Conservation (phyloP, 2,888 invertebrate genomes). For the Abrostola tripartita region DNA sequence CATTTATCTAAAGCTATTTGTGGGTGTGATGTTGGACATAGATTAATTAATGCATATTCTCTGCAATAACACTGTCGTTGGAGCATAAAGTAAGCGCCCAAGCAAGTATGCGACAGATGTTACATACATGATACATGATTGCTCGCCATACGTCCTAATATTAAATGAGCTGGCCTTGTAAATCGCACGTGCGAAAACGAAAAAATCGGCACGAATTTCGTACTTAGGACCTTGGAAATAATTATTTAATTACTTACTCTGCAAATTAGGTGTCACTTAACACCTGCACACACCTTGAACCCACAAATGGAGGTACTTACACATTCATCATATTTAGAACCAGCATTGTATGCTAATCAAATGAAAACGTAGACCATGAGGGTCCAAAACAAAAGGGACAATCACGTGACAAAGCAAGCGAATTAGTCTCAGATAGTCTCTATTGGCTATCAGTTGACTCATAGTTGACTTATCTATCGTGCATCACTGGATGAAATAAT, state of each 20-base stretch:
- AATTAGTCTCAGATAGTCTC: constrained; percentile 13
- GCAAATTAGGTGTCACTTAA: constrained; percentile 13
- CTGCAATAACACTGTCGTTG: background rate
- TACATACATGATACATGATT: too few relatives aligned
- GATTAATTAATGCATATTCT: too few relatives aligned
- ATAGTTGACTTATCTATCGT: constrained; percentile 18
- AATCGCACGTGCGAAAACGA: background rate
- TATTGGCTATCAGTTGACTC: constrained; percentile 39
- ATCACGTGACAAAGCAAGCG: constrained; percentile 26
- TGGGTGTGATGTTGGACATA: background rate
- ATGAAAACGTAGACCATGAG: constrained; percentile 23
- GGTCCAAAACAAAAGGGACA: constrained; percentile 19
- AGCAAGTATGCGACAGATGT: constrained; percentile 8
- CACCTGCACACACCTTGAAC: constrained; percentile 39
- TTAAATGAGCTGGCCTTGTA: background rate
- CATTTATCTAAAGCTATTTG: background rate
- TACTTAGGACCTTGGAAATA: constrained; percentile 14
- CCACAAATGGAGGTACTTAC: constrained; percentile 28
- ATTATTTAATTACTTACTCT: constrained; percentile 33
- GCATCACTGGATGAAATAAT: constrained; percentile 39
- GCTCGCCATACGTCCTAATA: too few relatives aligned
- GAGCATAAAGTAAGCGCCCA: background rate
- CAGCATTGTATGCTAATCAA: constrained; percentile 46
- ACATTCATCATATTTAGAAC: constrained; percentile 18
- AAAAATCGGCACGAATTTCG: background rate